Conservation (phyloP, 1,140 invertebrate genomes). For the Ganaspis sp. region DNA sequence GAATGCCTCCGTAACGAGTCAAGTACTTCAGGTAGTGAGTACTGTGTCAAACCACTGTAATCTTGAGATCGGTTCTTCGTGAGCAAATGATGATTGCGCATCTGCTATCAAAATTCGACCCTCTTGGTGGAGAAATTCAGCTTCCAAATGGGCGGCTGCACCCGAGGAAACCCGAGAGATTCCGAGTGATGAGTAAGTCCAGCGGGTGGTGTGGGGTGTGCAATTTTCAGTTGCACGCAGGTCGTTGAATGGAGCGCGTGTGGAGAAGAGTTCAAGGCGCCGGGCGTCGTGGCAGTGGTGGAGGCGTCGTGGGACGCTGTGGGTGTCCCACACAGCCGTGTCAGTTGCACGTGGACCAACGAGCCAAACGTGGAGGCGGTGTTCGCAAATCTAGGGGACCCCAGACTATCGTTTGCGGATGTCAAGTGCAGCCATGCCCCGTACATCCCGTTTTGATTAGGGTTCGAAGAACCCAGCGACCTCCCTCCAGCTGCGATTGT, state of each 20-base stretch:
- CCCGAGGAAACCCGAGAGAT: background rate
- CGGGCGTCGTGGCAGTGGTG: conserved; percentile 65
- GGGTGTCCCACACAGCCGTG: conserved; percentile 68
- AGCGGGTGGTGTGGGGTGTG: conserved; percentile 39
- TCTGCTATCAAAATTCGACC: conserved; percentile 22
- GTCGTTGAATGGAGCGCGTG: conserved; percentile 81
- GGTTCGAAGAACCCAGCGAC: conserved; percentile 66
- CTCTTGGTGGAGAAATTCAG: background rate
- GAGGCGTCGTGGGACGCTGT: conserved; percentile 61
- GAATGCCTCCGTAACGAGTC: background rate
- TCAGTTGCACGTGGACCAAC: conserved; percentile 72
- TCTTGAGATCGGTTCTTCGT: background rate
- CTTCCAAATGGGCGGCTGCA: background rate
- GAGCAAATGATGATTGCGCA: conserved; percentile 16
- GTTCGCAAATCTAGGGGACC: conserved; percentile 65
- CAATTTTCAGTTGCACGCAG: conserved; percentile 78
- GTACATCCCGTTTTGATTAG: conserved; percentile 72
- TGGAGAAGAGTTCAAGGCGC: conserved; percentile 75
- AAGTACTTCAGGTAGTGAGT: background rate
- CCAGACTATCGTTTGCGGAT: conserved; percentile 72
- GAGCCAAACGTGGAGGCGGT: conserved; percentile 61
- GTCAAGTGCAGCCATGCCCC: conserved; percentile 72
- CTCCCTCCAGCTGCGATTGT: conserved; percentile 68
- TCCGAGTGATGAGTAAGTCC: background rate
- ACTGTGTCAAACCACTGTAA: background rate